phyloP scores from a whole-genome alignment of 2,888 invertebrate genomes.

The Herminia tarsipennalis region DNA sequence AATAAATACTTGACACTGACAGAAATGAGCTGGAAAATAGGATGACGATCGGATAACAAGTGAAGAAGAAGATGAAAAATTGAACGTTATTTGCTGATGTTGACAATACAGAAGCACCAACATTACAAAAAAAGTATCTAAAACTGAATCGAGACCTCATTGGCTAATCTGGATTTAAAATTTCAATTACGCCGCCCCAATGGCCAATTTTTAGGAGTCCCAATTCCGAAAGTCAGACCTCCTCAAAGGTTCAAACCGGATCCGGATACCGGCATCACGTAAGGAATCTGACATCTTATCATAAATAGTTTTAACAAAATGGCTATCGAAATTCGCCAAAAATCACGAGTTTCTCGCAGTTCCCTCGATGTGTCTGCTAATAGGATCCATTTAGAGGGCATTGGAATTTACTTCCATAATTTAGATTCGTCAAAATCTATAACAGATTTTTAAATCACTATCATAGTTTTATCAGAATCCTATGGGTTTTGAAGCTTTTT shows the following conservation, averaged over 20 bases:
- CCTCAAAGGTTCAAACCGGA: not conserved
- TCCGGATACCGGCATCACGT: not conserved
- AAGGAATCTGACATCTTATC: not conserved
- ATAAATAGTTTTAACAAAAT: not conserved
- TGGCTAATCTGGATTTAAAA: not conserved
- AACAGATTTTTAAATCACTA: slow-evolving; percentile 1
- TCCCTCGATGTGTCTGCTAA: too few species aligned
- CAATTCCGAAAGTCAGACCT: not conserved
- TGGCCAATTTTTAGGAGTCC: not conserved
- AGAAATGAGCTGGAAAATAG: too few species aligned
- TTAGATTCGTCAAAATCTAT: not conserved
- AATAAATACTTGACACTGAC: too few species aligned
- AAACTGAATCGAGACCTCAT: not conserved
- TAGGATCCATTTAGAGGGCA: too few species aligned
- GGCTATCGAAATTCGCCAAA: slow-evolving; percentile 17
- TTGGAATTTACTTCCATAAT: not conserved
- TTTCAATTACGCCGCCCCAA: too few species aligned
- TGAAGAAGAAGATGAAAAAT: not conserved
- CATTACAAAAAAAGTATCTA: not conserved
- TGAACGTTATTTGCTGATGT: not conserved
- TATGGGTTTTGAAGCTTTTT: not conserved
- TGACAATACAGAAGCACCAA: not conserved
- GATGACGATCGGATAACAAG: too few species aligned
- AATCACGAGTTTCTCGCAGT: not conserved
- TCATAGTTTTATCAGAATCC: not conserved